These are phyloP conservation scores for Gorilla gorilla DNA, from an alignment of 2,113 vertebrate species.

Conservation along the genomic window DNA sequence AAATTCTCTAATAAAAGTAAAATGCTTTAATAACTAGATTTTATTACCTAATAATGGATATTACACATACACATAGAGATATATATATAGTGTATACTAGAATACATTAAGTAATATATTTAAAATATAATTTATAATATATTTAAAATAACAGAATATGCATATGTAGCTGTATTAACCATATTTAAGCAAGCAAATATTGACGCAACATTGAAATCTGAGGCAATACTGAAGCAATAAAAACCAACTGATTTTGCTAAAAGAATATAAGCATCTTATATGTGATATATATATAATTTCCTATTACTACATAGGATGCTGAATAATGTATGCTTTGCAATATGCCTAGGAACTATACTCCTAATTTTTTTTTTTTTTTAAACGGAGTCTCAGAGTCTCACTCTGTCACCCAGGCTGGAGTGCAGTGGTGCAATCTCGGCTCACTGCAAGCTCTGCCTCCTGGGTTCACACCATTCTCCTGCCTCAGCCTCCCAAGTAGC, in stretches of 20 bases:
- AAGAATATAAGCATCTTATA: background rate
- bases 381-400: too few relatives aligned
- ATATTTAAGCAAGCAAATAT: background rate
- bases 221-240: background rate
- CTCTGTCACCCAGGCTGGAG: too few relatives aligned
- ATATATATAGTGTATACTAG: background rate
- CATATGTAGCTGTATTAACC: background rate
- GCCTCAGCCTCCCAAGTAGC: too few relatives aligned
- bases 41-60: background rate
- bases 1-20: conserved; percentile 11
- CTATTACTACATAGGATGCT: background rate
- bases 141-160: background rate
- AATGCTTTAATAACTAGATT: background rate
- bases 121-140: background rate
- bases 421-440: too few relatives aligned
- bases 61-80: background rate
- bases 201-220: background rate
- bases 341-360: background rate
- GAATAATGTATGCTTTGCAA: background rate
- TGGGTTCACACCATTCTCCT: too few relatives aligned
- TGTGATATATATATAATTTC: background rate
- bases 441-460: too few relatives aligned
- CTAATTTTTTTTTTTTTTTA: too few relatives aligned
- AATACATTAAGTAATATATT: background rate
- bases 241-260: background rate